A percentile compares a stretch with the other conserved stretches of the same genome.
These are phyloP conservation scores for Anoplius nigerrimus DNA, from an alignment of 2,888 invertebrate species.

Conservation along the genomic window DNA sequence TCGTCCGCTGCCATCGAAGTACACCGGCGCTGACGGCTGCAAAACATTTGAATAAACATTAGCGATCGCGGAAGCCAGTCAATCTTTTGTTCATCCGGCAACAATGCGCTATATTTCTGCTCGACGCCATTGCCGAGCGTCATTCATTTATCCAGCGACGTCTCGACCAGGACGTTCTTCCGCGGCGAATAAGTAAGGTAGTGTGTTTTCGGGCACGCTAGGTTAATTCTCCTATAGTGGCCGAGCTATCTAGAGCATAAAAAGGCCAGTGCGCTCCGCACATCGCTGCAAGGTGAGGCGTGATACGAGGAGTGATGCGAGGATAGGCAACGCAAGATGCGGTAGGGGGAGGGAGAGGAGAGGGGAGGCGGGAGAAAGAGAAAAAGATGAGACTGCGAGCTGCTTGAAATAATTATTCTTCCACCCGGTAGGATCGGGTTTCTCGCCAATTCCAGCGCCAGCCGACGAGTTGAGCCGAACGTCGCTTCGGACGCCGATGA, in stretches of 20 bases:
- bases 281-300: conserved; percentile 35
- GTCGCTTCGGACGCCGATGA: too few relatives aligned
- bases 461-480: too few relatives aligned
- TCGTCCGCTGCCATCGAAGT: too few relatives aligned
- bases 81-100: too few relatives aligned
- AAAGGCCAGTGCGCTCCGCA: conserved; percentile 58
- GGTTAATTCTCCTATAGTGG: conserved; percentile 60
- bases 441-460: conserved; percentile 18
- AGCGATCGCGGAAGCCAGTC: too few relatives aligned
- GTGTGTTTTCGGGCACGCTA: conserved; percentile 70
- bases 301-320: conserved; percentile 26
- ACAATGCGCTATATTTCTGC: too few relatives aligned
- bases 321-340: background rate
- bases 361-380: conserved; percentile 21
- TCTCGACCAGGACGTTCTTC: conserved; percentile 39
- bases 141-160: conserved; percentile 22
- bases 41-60: too few relatives aligned
- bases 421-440: conserved; percentile 28
- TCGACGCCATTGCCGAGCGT: too few relatives aligned
- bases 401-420: conserved; percentile 64
- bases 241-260: conserved; percentile 72
- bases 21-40: too few relatives aligned
- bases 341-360: background rate
- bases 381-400: conserved; percentile 33
- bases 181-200: conserved; percentile 63